Base-by-base conservation (phyloP, 2,113 vertebrate species). In the Oreocharis arfaki region DNA sequence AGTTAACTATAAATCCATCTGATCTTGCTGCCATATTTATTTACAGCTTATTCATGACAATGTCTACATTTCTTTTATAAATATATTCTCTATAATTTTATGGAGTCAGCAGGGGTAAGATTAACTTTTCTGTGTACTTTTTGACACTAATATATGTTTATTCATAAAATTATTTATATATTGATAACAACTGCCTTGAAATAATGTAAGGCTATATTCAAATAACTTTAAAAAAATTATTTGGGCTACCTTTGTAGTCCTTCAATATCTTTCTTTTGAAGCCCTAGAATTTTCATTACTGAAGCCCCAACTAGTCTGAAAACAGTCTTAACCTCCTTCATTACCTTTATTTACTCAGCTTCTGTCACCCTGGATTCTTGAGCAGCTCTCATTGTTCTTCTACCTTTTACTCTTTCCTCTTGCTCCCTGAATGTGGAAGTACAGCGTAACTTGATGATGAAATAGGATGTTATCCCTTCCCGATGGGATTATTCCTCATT, bases 401-500 rank as follows among this genome's bases (percentile, higher is more conserved):
- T 64, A n/a, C 61, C 33, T 89, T 56, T 90, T 46, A 41, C 53
- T 64, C 70, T 79, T 95, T 95, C 83, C 83, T 93, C 47, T 71
- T 87, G 32, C n/a, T 90, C 47, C 52, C 24, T 78, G 35, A 60
- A 84, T 50, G 35, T 95, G 86, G 69, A 92, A 90, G 24, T 78
- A 39, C 42, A 70, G 64, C 44, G 52, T 81, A 78, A 64, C 42
- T 75, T 89, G 64, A 56, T 95, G 80, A 91, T 91, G 86, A 71
- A 95, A 82, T 47, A 92, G 94, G 80, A 95, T 87, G 60, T 93
- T 87, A 84, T 84, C 35, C 35, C 44, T 89, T 96, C 89, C 76
- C 81, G 78, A 63, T 82, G 27, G 52, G 67, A 63, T 64, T 84
- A 70, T 77, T 77, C 35, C 56, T 70, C 35, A 63, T 77, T 56